Evolutionary conservation across 2,888 invertebrate species (phyloP).

Genomic region (Hydropsyche betteni): DNA sequence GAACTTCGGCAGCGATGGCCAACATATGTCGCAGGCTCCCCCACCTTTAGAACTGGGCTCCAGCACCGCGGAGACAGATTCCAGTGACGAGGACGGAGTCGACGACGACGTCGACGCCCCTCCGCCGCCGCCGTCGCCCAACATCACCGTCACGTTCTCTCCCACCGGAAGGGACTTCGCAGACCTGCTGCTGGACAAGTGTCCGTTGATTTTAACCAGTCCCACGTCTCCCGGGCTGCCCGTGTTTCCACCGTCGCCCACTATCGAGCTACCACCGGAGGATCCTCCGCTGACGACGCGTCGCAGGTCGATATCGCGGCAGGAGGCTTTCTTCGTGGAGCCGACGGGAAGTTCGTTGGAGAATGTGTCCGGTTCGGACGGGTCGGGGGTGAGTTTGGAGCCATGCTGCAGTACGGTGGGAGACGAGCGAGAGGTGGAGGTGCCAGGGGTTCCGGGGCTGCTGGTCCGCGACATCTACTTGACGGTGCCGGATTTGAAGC

Average conservation of each 20-base stretch:
- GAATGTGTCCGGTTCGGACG: constrained; percentile 70
- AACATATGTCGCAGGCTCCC: constrained; percentile 60
- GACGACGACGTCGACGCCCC: constrained; percentile 60
- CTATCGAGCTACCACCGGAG: constrained; percentile 69
- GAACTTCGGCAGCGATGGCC: constrained; percentile 59
- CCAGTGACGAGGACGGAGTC: constrained; percentile 62
- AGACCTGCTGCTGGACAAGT: constrained; percentile 61
- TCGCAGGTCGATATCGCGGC: constrained; percentile 80
- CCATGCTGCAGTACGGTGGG: constrained; percentile 44
- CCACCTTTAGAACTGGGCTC: constrained; percentile 57
- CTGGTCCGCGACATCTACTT: constrained; percentile 78
- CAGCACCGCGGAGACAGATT: constrained; percentile 59
- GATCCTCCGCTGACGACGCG: constrained; percentile 63
- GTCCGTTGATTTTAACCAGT: constrained; percentile 57
- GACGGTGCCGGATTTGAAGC: constrained; percentile 82
- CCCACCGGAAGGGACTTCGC: constrained; percentile 62
- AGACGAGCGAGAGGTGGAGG: constrained; percentile 53
- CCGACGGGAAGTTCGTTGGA: constrained; percentile 77
- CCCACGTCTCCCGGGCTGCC: constrained; percentile 65
- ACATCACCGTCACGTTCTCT: constrained; percentile 71
- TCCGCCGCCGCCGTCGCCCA: constrained; percentile 61
- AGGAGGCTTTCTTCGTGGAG: constrained; percentile 83
- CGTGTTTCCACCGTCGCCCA: constrained; percentile 64
- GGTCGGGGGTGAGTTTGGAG: constrained; percentile 56
- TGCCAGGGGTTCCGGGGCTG: constrained; percentile 57